Evolutionary conservation across 2,797 vertebrate species (phyloP), one percentile per base, ranked within the genome.

Genomic region (Spatula versicolor): DNA sequence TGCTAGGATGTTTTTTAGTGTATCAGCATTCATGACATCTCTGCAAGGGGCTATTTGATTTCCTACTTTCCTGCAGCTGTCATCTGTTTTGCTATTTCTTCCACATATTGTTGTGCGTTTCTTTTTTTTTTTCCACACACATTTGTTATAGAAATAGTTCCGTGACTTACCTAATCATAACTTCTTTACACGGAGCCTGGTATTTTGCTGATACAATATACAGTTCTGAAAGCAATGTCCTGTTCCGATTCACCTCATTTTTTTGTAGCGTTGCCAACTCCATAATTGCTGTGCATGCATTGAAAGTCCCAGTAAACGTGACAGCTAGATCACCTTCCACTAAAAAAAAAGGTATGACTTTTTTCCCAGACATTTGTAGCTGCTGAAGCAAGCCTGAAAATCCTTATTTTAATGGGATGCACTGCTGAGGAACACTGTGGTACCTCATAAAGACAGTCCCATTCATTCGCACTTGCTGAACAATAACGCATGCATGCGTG

Each of bases 1-100:
- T 46, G 73, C 60, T 83, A 66, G 60, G 74, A 68, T 81, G 37
- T 56, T 72, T 77, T 63, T 58, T 26, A 28, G 43, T 74, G 48
- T 54, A 72, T 90, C 90, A 95, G 86, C 62, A 77, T 75, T 86
- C 75, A n/a, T n/a, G 83, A 46, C 46, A 33, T 83, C 76, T 74
- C 92, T 95, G 81, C 52, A 67, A 90, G 83, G 74, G 63, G 46
- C 33, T 92, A 76, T 71, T 21, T n/a, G 62, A 41, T 37, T 85
- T 90, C 83, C 72, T 8, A 2, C 39, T 92, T 68, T 66, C 62
- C 86, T 86, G 75, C 63, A 64, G 20, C 59, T 39, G 5, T 33
- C 66, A 78, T 76, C 37, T 67, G n/a, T 86, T 76, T 62, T 37
- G 43, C 72, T 60, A 8, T 30, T 8, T 92, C 71, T 86, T 71